These are phyloP conservation scores for Tachuris rubrigastra DNA, from an alignment of 2,113 vertebrate species.

Conservation along the genomic window DNA sequence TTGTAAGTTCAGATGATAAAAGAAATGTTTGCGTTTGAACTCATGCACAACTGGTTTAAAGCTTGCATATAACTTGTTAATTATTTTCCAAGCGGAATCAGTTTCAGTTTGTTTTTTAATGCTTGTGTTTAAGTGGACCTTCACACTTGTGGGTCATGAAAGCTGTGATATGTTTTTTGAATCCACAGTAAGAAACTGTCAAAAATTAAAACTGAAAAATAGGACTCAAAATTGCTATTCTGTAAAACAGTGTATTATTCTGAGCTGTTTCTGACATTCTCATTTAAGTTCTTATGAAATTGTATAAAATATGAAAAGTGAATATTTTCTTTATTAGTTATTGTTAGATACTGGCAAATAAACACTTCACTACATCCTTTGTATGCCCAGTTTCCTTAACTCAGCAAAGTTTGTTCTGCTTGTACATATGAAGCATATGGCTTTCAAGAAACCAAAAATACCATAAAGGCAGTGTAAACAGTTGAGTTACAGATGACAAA, in stretches of 20 bases:
- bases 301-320: background rate
- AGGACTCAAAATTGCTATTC: background rate
- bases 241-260: background rate
- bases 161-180: background rate
- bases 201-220: background rate
- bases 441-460: background rate
- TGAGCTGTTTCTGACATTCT: background rate
- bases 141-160: background rate
- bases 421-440: background rate
- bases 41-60: background rate
- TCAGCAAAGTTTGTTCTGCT: background rate
- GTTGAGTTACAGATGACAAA: background rate
- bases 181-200: background rate
- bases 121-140: background rate
- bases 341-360: background rate
- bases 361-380: background rate
- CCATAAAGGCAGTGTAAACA: background rate
- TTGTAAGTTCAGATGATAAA: background rate
- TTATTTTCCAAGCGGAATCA: background rate
- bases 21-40: background rate
- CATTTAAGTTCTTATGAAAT: background rate
- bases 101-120: background rate
- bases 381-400: background rate
- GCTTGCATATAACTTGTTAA: background rate
- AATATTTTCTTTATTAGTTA: background rate